Conservation (phyloP, 2,888 invertebrate genomes). For the Anoncus sp. region DNA sequence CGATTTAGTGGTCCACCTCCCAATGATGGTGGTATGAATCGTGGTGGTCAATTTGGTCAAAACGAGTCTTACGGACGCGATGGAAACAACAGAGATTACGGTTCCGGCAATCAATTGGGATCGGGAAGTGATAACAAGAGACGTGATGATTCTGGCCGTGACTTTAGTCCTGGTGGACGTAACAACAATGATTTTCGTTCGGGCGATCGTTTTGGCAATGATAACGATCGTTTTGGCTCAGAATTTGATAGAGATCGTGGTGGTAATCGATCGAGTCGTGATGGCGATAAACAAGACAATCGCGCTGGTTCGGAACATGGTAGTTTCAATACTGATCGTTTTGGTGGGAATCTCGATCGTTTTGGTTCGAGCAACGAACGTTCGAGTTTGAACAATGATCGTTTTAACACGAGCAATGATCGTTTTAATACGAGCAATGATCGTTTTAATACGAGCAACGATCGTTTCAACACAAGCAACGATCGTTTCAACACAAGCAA, state of each 20-base stretch:
- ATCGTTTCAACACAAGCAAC: constrained; percentile 51
- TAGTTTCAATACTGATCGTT: constrained; percentile 59
- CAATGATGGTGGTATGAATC: constrained; percentile 59
- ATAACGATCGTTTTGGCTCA: constrained; percentile 56
- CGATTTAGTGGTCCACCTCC: constrained; percentile 51
- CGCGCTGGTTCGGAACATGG: constrained; percentile 49
- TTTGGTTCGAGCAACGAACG: constrained; percentile 55
- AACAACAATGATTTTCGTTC: constrained; percentile 58
- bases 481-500: constrained; percentile 46
- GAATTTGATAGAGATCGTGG: constrained; percentile 50
- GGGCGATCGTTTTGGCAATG: constrained; percentile 54
- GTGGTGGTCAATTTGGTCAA: constrained; percentile 64
- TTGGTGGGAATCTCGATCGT: constrained; percentile 62
- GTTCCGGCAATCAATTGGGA: constrained; percentile 63
- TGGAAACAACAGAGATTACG: constrained; percentile 52
- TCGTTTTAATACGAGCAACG: constrained; percentile 24
- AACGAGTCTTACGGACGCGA: constrained; percentile 62
- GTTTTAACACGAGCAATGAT: constrained; percentile 54
- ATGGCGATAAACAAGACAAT: constrained; percentile 48
- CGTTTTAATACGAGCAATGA: constrained; percentile 47
- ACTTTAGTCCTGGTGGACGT: constrained; percentile 40
- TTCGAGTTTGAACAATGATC: constrained; percentile 49
- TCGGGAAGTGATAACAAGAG: constrained; percentile 61
- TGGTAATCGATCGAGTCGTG: constrained; percentile 53
- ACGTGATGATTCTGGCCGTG: constrained; percentile 41